Evolutionary conservation across 2,888 invertebrate species (phyloP).

Genomic region (Eristalinus sepulchralis): DNA sequence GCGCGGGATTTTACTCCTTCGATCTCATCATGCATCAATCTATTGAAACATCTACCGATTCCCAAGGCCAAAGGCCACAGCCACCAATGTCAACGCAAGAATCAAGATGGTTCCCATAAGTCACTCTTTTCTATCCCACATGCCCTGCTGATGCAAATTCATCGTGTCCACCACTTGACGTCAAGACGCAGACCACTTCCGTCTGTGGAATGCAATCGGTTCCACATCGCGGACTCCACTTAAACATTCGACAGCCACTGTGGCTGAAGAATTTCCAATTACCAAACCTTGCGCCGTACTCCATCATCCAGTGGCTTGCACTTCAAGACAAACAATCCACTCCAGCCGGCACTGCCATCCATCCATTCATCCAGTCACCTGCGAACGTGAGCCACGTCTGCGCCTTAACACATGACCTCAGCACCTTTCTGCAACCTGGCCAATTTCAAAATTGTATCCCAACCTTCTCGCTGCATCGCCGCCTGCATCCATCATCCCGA

Average conservation of each 20-base stretch:
- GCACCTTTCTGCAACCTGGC: constrained; percentile 20
- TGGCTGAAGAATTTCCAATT: constrained; percentile 44
- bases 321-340: constrained; percentile 34
- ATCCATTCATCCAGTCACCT: background rate
- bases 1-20: too few species aligned
- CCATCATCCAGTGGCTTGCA: constrained; percentile 5
- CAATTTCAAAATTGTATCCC: constrained; percentile 35
- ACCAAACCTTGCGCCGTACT: constrained; percentile 27
- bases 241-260: background rate
- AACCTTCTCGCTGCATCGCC: background rate
- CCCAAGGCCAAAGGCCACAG: too few species aligned
- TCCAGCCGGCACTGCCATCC: background rate
- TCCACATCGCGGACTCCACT: background rate
- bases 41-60: too few species aligned
- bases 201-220: background rate
- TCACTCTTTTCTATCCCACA: background rate
- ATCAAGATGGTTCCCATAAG: background rate
- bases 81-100: background rate
- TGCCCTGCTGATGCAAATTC: background rate
- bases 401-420: constrained; percentile 59
- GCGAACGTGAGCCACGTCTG: constrained; percentile 16
- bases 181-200: background rate
- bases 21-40: too few species aligned
- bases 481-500: background rate
- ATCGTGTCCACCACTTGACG: background rate